Percentiles rank a stretch among this genome's conserved stretches.
Evolutionary conservation across 2,888 invertebrate species (phyloP).

Genomic region (Notodonta ziczac): DNA sequence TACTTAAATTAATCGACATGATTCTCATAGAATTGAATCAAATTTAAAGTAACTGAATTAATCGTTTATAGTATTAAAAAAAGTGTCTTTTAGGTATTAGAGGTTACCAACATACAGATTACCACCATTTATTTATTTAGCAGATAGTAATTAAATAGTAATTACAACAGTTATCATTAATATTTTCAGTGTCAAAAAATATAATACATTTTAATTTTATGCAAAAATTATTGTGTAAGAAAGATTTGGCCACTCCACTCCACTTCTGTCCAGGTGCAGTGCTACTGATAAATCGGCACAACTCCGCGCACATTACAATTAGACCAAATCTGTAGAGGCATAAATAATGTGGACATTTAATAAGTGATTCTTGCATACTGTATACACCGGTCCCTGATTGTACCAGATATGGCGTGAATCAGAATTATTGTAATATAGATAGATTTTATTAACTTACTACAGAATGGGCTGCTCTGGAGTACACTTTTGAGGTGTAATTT

Average conservation of each 20-base stretch:
- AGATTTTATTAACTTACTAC: constrained; percentile 5
- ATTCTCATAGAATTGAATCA: no score
- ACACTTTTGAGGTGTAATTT: no score
- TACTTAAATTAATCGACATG: no score
- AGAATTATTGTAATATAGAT: constrained; percentile 24
- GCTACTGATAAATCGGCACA: constrained; percentile 63
- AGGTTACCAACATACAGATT: no score
- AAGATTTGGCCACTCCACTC: constrained; percentile 28
- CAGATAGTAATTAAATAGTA: no score
- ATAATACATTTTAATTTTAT: no score
- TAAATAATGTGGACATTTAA: constrained; percentile 66
- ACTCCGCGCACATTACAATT: constrained; percentile 71
- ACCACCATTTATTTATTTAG: no score
- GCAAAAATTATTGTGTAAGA: not conserved
- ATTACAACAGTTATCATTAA: no score
- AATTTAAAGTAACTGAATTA: no score
- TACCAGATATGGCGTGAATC: constrained; percentile 38
- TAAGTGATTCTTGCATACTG: constrained; percentile 54
- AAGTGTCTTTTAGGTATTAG: no score
- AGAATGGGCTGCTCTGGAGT: not conserved
- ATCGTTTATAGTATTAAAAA: no score
- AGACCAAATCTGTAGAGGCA: constrained; percentile 67
- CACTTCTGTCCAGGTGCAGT: constrained; percentile 31
- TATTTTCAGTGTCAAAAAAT: no score
- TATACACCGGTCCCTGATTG: constrained; percentile 38